These are phyloP conservation scores for Pristiophorus japonicus DNA, from an alignment of 2,113 vertebrate genomes.

Conservation along the genomic window DNA sequence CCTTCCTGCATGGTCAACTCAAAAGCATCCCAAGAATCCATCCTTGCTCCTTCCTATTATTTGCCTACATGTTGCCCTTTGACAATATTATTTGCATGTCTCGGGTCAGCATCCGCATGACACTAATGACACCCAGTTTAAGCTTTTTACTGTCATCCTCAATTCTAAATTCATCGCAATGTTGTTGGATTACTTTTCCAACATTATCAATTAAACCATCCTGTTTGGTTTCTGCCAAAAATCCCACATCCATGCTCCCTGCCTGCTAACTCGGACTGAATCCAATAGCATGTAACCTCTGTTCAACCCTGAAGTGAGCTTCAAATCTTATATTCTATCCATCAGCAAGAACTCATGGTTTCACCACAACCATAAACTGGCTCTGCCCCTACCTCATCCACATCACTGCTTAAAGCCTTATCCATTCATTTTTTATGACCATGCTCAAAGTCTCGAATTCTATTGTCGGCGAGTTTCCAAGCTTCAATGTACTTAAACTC, in stretches of 20 bases:
- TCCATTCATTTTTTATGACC: no score
- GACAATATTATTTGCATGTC: background rate
- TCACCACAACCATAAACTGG: background rate
- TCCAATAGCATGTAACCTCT: background rate
- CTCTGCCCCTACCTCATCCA: background rate
- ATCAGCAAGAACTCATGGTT: background rate
- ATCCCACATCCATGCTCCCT: background rate
- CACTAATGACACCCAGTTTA: background rate
- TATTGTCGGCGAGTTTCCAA: no score
- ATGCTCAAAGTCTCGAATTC: no score
- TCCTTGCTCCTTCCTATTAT: background rate
- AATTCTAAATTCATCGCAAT: background rate
- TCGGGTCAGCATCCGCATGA: background rate
- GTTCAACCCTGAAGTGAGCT: background rate
- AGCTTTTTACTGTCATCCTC: background rate
- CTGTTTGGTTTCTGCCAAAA: background rate
- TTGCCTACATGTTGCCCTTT: background rate
- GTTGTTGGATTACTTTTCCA: background rate
- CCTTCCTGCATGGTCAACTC: background rate
- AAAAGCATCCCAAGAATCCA: background rate
- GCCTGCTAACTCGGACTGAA: background rate
- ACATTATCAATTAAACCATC: background rate
- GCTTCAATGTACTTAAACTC: no score
- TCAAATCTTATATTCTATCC: background rate
- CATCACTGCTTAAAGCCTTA: background rate